These are phyloP conservation scores for Bubo blakistoni DNA, from an alignment of 2,113 vertebrate species.

Conservation along the genomic window DNA sequence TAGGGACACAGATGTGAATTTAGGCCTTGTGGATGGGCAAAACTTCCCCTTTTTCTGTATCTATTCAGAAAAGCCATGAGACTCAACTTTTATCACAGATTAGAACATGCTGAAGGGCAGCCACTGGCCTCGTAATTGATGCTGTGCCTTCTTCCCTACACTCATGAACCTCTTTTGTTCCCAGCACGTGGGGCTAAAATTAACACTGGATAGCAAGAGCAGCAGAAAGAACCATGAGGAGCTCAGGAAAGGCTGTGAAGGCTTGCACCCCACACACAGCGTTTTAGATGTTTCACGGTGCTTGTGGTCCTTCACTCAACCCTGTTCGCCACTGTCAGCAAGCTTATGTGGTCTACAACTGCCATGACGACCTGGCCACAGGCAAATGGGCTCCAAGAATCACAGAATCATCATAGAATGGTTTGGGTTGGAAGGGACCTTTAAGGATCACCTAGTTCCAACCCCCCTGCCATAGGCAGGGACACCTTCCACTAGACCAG, in stretches of 20 bases:
- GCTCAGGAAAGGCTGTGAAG: not conserved
- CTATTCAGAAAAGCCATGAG: not conserved
- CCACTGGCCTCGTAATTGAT: fast-evolving
- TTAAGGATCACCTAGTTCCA: too few species aligned
- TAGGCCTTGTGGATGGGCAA: not conserved
- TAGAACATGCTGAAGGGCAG: not conserved
- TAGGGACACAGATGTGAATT: not conserved
- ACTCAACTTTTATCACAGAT: not conserved
- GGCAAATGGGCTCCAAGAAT: not conserved
- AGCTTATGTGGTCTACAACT: not conserved
- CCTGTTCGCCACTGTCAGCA: not conserved
- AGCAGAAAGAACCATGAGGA: not conserved
- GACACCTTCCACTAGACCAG: too few species aligned
- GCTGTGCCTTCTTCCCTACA: not conserved
- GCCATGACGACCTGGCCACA: not conserved
- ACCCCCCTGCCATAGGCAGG: too few species aligned
- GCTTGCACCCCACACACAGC: not conserved
- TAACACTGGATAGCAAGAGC: not conserved
- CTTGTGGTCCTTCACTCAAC: not conserved
- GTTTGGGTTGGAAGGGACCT: too few species aligned
- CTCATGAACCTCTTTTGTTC: fast-evolving
- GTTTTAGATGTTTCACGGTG: fast-evolving
- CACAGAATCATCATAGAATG: too few species aligned
- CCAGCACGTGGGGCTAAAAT: not conserved
- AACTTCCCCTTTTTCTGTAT: not conserved